Conservation (phyloP, 2,797 vertebrate genomes). For the Sebastes ruberrimus region DNA sequence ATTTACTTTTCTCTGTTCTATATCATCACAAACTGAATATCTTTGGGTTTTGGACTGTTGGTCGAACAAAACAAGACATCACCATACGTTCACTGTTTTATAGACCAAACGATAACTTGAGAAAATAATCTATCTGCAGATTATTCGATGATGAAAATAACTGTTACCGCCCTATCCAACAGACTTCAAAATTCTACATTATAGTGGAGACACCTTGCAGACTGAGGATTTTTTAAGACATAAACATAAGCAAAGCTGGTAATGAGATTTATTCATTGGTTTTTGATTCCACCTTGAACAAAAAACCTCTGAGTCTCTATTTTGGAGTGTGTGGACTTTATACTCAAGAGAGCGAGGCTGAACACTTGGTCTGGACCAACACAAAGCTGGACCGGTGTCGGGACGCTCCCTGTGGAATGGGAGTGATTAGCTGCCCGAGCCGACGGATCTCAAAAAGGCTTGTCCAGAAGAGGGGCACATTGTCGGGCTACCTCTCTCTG, state of each 20-base stretch:
- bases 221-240: conserved; percentile 16
- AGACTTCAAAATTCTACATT: conserved; percentile 9
- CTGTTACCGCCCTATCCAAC: not conserved
- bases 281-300: conserved; percentile 42
- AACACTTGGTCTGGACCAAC: conserved; percentile 43
- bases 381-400: conserved; percentile 45
- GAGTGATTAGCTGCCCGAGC: conserved; percentile 54
- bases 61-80: not conserved
- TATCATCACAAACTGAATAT: not conserved
- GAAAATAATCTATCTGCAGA: not conserved
- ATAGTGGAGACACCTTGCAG: not conserved
- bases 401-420: conserved; percentile 43
- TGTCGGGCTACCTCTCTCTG: conserved; percentile 46
- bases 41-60: not conserved
- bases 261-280: conserved; percentile 38
- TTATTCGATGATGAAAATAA: not conserved
- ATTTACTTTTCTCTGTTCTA: not conserved
- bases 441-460: conserved; percentile 63
- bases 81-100: not conserved
- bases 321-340: conserved; percentile 21
- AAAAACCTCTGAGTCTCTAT: conserved; percentile 35
- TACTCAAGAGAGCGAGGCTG: conserved; percentile 12
- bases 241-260: conserved; percentile 22
- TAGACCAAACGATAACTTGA: not conserved
- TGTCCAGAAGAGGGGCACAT: conserved; percentile 48